A percentile compares a stretch with the other conserved stretches of the same genome.
phyloP scores from a whole-genome alignment of 2,888 invertebrate genomes.

The Rhagonycha lutea region DNA sequence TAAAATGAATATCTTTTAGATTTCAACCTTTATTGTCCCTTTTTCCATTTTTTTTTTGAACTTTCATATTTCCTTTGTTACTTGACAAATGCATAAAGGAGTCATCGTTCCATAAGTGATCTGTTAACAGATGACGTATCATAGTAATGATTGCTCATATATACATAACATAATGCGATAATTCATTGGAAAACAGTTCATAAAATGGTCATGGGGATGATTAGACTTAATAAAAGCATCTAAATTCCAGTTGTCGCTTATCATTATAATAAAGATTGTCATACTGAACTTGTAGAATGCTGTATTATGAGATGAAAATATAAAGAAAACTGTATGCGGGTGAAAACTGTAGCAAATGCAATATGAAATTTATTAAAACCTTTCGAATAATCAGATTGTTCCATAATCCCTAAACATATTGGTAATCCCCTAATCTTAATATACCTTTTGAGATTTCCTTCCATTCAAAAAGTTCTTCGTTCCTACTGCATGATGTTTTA shows the following conservation, averaged over 20 bases:
- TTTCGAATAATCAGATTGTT: not conserved
- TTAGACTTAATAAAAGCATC: not conserved
- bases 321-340: not conserved
- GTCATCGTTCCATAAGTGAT: slow-evolving; percentile 8
- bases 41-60: slow-evolving; percentile 11
- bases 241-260: not conserved
- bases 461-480: not conserved
- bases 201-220: not conserved
- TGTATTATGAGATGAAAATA: not conserved
- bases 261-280: not conserved
- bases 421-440: not conserved
- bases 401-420: not conserved
- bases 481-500: not conserved
- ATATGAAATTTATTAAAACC: not conserved
- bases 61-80: slow-evolving; percentile 11
- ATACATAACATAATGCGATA: not conserved
- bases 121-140: slow-evolving; percentile 11
- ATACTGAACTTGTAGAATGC: not conserved
- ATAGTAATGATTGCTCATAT: slow-evolving; percentile 10
- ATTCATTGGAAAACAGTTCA: not conserved
- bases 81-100: slow-evolving; percentile 12
- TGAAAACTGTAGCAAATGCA: not conserved
- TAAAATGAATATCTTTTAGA: not conserved
- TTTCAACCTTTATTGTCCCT: not conserved
- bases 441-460: not conserved